A percentile compares a stretch with the other conserved stretches of the same genome.
Evolutionary conservation across 2,888 invertebrate species (phyloP).

Genomic region (Erynnis tages): DNA sequence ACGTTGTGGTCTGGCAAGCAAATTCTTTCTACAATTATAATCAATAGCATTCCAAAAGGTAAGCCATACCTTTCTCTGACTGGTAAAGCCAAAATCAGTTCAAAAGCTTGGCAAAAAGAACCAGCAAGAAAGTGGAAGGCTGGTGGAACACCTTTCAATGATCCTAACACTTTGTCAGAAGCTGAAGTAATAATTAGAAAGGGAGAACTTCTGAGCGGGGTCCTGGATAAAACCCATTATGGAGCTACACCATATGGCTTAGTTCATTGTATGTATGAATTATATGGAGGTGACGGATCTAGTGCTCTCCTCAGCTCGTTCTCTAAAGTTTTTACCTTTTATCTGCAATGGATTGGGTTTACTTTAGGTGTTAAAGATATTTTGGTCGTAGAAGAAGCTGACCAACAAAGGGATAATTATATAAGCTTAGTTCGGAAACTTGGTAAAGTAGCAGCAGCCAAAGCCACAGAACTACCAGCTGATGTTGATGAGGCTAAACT

Average conservation of each 20-base stretch:
- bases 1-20: constrained; percentile 99
- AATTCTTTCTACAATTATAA: constrained; percentile 92
- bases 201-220: constrained; percentile 94
- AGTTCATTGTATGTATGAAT: constrained; percentile 96
- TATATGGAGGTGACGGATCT: constrained; percentile 95
- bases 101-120: constrained; percentile 84
- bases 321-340: constrained; percentile 94
- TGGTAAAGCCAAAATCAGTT: constrained; percentile 71
- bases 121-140: constrained; percentile 82
- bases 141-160: constrained; percentile 83
- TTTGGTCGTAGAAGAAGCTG: constrained; percentile 87
- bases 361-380: constrained; percentile 98
- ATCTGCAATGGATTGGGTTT: constrained; percentile 95
- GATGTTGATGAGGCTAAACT: constrained; percentile 82
- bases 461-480: constrained; percentile 85
- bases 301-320: constrained; percentile 92
- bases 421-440: constrained; percentile 84
- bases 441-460: constrained; percentile 84
- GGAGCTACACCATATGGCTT: constrained; percentile 97
- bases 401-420: constrained; percentile 85
- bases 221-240: constrained; percentile 97
- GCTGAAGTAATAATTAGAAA: constrained; percentile 93
- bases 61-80: constrained; percentile 63
- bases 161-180: constrained; percentile 89
- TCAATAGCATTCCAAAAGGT: constrained; percentile 90